Conservation (phyloP, 1,140 invertebrate species). For the Macrocentrus cingulum region DNA sequence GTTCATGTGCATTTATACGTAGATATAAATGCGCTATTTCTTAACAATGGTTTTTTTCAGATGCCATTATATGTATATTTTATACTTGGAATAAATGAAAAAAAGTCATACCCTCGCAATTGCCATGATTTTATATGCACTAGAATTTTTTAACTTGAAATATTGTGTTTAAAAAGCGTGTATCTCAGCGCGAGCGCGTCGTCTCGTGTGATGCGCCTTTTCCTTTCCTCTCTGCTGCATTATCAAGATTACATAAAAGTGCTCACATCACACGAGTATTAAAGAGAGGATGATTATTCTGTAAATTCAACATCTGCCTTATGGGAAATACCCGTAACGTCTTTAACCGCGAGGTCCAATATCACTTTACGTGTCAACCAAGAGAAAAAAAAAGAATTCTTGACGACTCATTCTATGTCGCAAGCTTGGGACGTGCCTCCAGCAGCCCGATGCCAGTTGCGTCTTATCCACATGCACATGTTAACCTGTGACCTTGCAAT, state of each 20-base stretch:
- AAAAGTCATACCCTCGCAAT: slow-evolving; percentile 13
- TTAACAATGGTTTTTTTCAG: slow-evolving; percentile 51
- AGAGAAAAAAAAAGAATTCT: no score
- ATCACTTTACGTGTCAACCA: no score
- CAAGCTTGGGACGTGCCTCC: not conserved
- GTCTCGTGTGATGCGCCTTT: slow-evolving; percentile 32
- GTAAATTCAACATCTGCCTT: no score
- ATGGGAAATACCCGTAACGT: no score
- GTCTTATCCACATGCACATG: slow-evolving; percentile 9
- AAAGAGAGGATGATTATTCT: not conserved
- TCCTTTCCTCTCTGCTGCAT: slow-evolving; percentile 39
- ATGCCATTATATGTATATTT: slow-evolving; percentile 58
- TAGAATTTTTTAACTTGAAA: not conserved
- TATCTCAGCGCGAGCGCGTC: no score
- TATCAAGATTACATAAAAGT: slow-evolving; percentile 30
- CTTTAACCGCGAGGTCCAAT: no score
- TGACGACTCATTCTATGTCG: slow-evolving; percentile 8
- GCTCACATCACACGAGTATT: slow-evolving; percentile 10
- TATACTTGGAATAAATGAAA: slow-evolving; percentile 51
- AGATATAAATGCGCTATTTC: slow-evolving; percentile 42
- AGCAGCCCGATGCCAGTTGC: not conserved
- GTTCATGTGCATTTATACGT: slow-evolving; percentile 28
- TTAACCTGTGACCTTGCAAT: slow-evolving; percentile 31
- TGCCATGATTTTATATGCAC: not conserved
- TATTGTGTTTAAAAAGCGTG: no score